Conservation (phyloP, 2,888 invertebrate genomes). For the Diarsia brunnea region DNA sequence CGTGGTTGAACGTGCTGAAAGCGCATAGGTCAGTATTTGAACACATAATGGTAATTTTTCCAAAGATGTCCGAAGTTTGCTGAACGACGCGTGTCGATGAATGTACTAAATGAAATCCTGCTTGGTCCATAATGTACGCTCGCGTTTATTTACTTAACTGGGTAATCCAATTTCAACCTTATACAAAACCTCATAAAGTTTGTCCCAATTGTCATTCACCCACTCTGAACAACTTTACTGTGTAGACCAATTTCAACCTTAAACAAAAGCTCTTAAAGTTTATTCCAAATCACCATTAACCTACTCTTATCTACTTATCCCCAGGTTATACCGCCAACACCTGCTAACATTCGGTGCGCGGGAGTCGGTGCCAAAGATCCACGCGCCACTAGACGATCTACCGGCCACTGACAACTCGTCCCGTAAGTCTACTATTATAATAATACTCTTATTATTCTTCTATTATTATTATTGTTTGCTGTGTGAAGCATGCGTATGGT, state of each 20-base stretch:
- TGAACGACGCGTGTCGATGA: not conserved
- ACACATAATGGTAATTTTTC: constrained; percentile 65
- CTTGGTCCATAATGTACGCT: not conserved
- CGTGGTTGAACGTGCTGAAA: constrained; percentile 94
- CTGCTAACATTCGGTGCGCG: constrained; percentile 92
- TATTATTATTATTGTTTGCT: constrained; percentile 18
- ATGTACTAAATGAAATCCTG: not conserved
- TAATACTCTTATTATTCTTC: not conserved
- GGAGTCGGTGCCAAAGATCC: constrained; percentile 87
- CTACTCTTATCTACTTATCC: not conserved
- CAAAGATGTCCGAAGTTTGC: not conserved
- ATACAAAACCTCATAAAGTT: no score
- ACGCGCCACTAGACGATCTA: constrained; percentile 82
- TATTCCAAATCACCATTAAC: not conserved
- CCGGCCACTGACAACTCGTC: constrained; percentile 84
- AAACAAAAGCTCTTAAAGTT: not conserved
- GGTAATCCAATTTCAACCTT: not conserved
- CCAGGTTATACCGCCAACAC: constrained; percentile 94
- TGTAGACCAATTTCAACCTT: constrained; percentile 7
- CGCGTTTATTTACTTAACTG: not conserved
- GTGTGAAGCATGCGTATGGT: constrained; percentile 36
- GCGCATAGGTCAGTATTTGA: constrained; percentile 89
- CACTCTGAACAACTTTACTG: not conserved
- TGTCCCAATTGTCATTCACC: not conserved
- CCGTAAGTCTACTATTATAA: constrained; percentile 75